phyloP scores from a whole-genome alignment of 2,888 invertebrate species.

The Drosophila villosipedis region DNA sequence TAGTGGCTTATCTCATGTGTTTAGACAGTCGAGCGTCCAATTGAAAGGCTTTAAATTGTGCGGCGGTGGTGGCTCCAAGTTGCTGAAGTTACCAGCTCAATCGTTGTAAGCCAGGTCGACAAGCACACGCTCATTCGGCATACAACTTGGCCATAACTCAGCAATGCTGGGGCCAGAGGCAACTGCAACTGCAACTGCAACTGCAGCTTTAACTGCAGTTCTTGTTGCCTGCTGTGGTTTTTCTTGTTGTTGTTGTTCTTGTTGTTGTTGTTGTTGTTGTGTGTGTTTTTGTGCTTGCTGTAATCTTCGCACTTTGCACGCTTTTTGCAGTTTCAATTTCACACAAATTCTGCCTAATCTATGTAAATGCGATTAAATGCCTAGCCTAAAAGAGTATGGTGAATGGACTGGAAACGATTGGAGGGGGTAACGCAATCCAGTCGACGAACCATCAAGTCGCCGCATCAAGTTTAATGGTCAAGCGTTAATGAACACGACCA shows the following conservation, averaged over 20 bases:
- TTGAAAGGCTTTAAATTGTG: conserved; percentile 28
- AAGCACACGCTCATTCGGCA: conserved; percentile 3
- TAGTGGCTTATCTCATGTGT: conserved; percentile 17
- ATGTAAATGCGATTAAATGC: conserved; percentile 82
- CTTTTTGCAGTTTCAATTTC: conserved; percentile 77
- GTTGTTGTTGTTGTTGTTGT: conserved; percentile 5
- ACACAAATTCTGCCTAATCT: conserved; percentile 81
- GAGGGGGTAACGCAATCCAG: conserved; percentile 34
- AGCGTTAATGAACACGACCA: conserved; percentile 84
- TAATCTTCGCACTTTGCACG: conserved; percentile 76
- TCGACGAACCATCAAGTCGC: conserved; percentile 57
- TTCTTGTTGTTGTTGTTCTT: background rate
- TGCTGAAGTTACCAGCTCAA: conserved; percentile 32
- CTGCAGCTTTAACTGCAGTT: conserved; percentile 10
- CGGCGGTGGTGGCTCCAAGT: conserved; percentile 7
- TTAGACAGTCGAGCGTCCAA: conserved; percentile 42
- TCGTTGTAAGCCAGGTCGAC: conserved; percentile 26
- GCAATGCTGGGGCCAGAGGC: conserved; percentile 2
- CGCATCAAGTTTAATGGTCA: conserved; percentile 80
- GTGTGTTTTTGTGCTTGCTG: conserved; percentile 20
- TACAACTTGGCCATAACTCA: conserved; percentile 26
- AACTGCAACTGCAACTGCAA: conserved; percentile 11
- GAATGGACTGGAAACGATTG: background rate
- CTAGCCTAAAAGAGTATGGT: conserved; percentile 62
- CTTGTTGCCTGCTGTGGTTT: conserved; percentile 1